Evolutionary conservation across 2,888 invertebrate genomes (phyloP).

Genomic region (Amiota communis): DNA sequence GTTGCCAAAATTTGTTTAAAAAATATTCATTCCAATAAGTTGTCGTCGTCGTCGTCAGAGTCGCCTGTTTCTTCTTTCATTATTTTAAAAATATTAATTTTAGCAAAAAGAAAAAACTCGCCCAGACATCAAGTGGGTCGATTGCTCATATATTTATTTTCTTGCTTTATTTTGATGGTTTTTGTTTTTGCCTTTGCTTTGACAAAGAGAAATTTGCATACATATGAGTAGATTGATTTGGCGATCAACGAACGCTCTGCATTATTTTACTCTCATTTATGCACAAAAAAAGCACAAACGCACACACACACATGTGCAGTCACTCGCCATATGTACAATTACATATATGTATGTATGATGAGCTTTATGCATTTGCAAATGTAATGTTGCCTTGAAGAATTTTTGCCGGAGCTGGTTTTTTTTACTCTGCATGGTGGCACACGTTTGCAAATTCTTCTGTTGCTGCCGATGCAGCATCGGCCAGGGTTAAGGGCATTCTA

Average conservation of each 20-base stretch:
- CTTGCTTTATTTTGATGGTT: neutral
- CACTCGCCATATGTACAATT: neutral
- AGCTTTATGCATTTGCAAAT: conserved; percentile 20
- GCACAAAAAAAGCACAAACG: conserved; percentile 35
- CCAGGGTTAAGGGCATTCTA: conserved; percentile 55
- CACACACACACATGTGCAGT: conserved; percentile 38
- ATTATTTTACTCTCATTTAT: too few relatives aligned
- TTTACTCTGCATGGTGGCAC: conserved; percentile 19
- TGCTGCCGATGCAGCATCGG: conserved; percentile 8
- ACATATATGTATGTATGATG: conserved; percentile 20
- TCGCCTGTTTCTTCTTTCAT: conserved; percentile 24
- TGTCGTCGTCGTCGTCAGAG: conserved; percentile 54
- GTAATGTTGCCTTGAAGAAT: conserved; percentile 39
- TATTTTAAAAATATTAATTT: conserved; percentile 59
- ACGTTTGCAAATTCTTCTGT: conserved; percentile 36
- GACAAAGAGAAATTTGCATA: conserved; percentile 3
- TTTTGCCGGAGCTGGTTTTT: conserved; percentile 22
- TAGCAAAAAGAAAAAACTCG: conserved; percentile 50
- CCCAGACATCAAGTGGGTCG: conserved; percentile 47
- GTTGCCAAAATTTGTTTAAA: conserved; percentile 58
- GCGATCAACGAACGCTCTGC: conserved; percentile 23
- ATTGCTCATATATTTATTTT: too few relatives aligned
- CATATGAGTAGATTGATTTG: neutral
- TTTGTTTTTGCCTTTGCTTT: neutral
- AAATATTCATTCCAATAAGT: conserved; percentile 44